These are phyloP conservation scores for Solen grandis DNA, from an alignment of 1,140 invertebrate species.

Conservation along the genomic window DNA sequence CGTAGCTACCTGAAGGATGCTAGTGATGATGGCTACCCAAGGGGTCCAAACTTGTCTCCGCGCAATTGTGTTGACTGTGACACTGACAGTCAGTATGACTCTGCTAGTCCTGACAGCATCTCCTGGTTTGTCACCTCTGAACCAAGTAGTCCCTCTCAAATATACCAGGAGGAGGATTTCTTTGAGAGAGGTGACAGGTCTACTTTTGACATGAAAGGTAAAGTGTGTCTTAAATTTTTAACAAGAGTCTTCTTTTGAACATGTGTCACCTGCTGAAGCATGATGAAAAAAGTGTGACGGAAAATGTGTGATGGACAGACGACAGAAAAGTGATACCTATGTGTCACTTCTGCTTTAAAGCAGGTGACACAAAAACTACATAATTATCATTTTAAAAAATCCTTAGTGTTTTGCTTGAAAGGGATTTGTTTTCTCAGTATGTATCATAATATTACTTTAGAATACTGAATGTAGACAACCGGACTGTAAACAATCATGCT, in stretches of 20 bases:
- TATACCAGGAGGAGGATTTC: slow-evolving; percentile 5
- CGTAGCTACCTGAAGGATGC: slow-evolving; percentile 74
- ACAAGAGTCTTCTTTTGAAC: not conserved
- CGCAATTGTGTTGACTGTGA: slow-evolving; percentile 69
- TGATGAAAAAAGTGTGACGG: not conserved
- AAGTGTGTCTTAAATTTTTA: not conserved
- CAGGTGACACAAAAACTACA: not conserved
- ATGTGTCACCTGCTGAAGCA: not conserved
- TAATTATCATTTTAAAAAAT: not conserved
- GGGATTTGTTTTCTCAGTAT: too few relatives aligned
- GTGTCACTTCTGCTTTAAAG: not conserved
- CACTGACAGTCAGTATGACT: slow-evolving; percentile 72
- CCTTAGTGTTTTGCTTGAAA: not conserved
- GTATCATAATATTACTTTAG: too few relatives aligned
- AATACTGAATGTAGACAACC: too few relatives aligned
- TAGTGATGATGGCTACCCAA: slow-evolving; percentile 76
- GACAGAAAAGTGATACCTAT: not conserved
- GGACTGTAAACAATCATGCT: too few relatives aligned
- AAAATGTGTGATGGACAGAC: slow-evolving; percentile 1
- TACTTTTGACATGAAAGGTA: slow-evolving; percentile 74
- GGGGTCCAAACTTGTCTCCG: slow-evolving; percentile 71
- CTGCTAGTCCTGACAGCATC: slow-evolving; percentile 69
- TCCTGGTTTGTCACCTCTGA: slow-evolving; percentile 73
- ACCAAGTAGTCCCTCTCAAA: slow-evolving; percentile 56
- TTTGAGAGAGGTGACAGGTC: slow-evolving; percentile 42